A percentile compares a stretch with the other conserved stretches of the same genome.
Conservation (phyloP, 2,888 invertebrate species). For the Exephanes ischioxanthus region DNA sequence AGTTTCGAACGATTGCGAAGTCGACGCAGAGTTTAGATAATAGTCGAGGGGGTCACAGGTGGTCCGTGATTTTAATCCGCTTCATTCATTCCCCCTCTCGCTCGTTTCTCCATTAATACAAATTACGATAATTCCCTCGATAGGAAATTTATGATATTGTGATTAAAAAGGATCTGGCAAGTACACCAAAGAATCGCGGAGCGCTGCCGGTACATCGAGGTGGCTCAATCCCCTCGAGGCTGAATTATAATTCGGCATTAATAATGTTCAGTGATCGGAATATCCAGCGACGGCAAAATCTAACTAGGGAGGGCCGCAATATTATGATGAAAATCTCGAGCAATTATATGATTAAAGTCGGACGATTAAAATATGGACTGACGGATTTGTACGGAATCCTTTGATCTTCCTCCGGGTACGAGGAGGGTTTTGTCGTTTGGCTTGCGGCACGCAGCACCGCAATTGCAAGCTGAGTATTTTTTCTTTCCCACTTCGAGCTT, state of each 20-base stretch:
- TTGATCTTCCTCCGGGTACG: slow-evolving; percentile 32
- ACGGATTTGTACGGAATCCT: slow-evolving; percentile 33
- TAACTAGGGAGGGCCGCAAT: not conserved
- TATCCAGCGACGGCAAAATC: slow-evolving; percentile 11
- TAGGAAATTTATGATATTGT: slow-evolving; percentile 48
- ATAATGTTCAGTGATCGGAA: slow-evolving; percentile 42
- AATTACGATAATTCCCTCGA: slow-evolving; percentile 42
- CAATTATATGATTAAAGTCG: slow-evolving; percentile 58
- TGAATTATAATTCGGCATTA: slow-evolving; percentile 14
- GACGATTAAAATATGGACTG: slow-evolving; percentile 21
- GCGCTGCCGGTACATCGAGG: not conserved
- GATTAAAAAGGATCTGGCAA: slow-evolving; percentile 25
- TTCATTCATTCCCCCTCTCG: not conserved
- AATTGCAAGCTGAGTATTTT: not conserved
- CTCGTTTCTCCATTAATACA: slow-evolving; percentile 26
- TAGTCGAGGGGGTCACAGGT: slow-evolving; percentile 69
- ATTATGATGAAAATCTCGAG: slow-evolving; percentile 12
- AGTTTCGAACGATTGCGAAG: slow-evolving; percentile 11
- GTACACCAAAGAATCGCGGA: slow-evolving; percentile 3
- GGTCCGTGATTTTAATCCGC: slow-evolving; percentile 59
- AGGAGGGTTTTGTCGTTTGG: slow-evolving; percentile 20
- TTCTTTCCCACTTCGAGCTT: not conserved
- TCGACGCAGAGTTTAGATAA: not conserved
- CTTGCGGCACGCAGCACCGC: not conserved
- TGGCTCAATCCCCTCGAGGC: not conserved